Conservation (phyloP, 2,113 vertebrate species). For the Eulemur rufifrons region DNA sequence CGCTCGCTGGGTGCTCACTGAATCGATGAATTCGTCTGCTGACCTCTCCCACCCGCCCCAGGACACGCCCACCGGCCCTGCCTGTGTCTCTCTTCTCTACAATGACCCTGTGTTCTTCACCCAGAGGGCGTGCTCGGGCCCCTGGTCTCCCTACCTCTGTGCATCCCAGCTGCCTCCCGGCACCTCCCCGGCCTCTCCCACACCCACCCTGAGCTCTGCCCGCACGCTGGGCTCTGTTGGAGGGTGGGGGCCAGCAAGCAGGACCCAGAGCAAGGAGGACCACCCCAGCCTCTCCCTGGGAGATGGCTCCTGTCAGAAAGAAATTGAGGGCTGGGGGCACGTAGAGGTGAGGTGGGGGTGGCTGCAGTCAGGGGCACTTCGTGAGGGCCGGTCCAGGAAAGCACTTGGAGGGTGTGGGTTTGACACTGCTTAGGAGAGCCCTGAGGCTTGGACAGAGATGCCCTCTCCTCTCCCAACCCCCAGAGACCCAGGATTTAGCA, state of each 20-base stretch:
- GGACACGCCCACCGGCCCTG: not conserved
- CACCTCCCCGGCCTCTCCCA: not conserved
- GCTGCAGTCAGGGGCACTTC: too few relatives aligned
- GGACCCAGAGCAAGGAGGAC: not conserved
- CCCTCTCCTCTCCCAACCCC: not conserved
- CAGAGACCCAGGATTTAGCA: not conserved
- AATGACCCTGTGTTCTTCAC: not conserved
- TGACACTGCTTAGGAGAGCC: not conserved
- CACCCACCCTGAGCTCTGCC: not conserved
- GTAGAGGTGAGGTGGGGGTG: too few relatives aligned
- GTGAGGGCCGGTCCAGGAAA: accelerated
- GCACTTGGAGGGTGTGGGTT: not conserved
- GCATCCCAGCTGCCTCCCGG: not conserved
- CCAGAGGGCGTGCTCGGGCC: not conserved
- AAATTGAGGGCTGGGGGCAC: not conserved
- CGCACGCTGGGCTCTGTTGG: not conserved
- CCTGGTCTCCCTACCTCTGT: not conserved
- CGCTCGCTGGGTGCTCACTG: not conserved
- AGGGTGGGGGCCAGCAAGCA: not conserved
- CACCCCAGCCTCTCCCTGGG: not conserved
- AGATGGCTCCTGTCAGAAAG: not conserved
- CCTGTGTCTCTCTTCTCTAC: not conserved
- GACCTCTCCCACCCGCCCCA: not conserved
- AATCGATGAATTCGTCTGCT: not conserved
- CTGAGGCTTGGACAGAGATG: not conserved